Evolutionary conservation across 2,113 vertebrate species (phyloP), one percentile per base, ranked within the genome.

Genomic region (Mobula birostris): DNA sequence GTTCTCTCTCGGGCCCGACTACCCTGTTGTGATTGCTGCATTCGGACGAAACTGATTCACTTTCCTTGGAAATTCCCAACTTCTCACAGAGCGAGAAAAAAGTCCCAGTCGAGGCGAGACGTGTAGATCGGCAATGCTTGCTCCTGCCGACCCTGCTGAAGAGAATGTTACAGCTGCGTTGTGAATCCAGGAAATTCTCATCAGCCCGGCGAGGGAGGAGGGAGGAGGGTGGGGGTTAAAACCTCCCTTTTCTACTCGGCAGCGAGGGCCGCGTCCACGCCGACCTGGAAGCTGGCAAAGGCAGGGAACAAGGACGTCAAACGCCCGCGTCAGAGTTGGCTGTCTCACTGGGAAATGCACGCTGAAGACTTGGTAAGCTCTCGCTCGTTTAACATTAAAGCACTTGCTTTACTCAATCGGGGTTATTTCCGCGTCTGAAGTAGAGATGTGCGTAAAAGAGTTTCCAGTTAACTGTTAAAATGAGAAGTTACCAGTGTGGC

Each of bases 51-150:
- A 17, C 80, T 83, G 40, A 48, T 21, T 9, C 82, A 85, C 48
- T 11, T 8, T 85, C 82, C 82, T 11, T 85, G 82, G 82, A 85
- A 85, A 56, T 85, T 85, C 82, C 82, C 82, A 85, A 27, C 40
- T 85, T 85, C 48, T 85, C 2, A 56, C 21, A 56, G 48, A 83
- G 48, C 1, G 48, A 48, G 48, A 11, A 40, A 14, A 32, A 32
- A 2, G 5, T 0, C 29, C 0, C 74, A 76, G 24, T 9, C 1
- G 3, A 48, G 48, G 48, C 48, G 48, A 48, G 48, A 48, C 48
- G 48, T 85, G 11, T 56, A 21, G 9, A 2, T 7, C 40, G 2
- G 7, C 11, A 36, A 3, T 17, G 17, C 5, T 11, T 19, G 48
- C 12, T 21, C 40, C 58, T 2, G 58, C 11, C 8, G 27, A 56